Evolutionary conservation across 2,797 vertebrate genomes (phyloP).

Genomic region (Sebastes itinus): DNA sequence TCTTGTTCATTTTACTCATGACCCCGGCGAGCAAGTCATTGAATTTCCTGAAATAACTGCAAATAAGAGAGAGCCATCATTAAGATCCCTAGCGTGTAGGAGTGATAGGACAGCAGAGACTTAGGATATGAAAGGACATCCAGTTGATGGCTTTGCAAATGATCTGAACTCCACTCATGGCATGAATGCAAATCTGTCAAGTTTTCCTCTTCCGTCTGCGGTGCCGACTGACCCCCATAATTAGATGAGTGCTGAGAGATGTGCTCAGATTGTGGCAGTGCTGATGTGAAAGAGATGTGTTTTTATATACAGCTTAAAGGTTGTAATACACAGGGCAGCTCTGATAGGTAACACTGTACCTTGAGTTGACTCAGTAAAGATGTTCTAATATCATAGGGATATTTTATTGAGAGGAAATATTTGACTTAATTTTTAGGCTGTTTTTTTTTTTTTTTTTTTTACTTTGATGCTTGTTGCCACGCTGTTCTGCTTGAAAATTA

Average conservation of each 20-base stretch:
- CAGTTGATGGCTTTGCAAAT: constrained; percentile 78
- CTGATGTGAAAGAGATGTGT: constrained; percentile 37
- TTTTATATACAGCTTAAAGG: constrained; percentile 50
- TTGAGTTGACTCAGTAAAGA: constrained; percentile 26
- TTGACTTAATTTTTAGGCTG: background rate
- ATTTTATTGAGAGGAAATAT: background rate
- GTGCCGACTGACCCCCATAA: constrained; percentile 65
- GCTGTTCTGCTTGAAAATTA: background rate
- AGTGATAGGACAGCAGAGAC: constrained; percentile 74
- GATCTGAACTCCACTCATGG: constrained; percentile 76
- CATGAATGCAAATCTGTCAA: constrained; percentile 75
- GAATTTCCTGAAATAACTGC: constrained; percentile 84
- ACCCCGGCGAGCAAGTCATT: constrained; percentile 82
- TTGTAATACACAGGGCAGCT: constrained; percentile 33
- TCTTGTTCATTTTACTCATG: constrained; percentile 86
- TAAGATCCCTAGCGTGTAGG: constrained; percentile 73
- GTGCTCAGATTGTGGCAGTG: constrained; percentile 46
- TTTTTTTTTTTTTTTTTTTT: background rate
- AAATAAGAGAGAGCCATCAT: constrained; percentile 83
- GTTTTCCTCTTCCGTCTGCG: constrained; percentile 54
- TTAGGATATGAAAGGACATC: constrained; percentile 76
- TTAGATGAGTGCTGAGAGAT: constrained; percentile 65
- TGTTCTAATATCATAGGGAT: constrained; percentile 27
- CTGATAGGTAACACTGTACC: constrained; percentile 20
- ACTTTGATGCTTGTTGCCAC: background rate